A percentile compares a stretch with the other conserved stretches of the same genome.
Evolutionary conservation across 92 coral and sea anemone species (phyloP).

Genomic region (Actinostola sp.): DNA sequence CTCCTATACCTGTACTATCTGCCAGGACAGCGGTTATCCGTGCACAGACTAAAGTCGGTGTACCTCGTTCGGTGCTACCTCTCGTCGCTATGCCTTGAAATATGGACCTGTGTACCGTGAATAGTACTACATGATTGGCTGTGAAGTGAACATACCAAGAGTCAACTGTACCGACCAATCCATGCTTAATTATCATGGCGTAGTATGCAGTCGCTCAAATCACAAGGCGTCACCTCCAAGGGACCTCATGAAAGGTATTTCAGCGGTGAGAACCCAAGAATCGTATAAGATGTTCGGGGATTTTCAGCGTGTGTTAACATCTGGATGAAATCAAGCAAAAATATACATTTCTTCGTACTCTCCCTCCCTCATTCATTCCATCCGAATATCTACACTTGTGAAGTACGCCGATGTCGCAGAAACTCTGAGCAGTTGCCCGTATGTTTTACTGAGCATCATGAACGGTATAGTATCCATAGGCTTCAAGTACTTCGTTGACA

Average conservation of each 20-base stretch:
- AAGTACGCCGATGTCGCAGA: background rate
- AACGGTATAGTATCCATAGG: too few relatives aligned
- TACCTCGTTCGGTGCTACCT: background rate
- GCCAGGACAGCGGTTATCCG: background rate
- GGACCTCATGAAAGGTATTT: background rate
- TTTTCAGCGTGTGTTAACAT: too few relatives aligned
- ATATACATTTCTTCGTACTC: background rate
- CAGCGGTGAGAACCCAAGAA: background rate
- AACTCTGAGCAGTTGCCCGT: constrained; percentile 11
- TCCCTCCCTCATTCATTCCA: background rate
- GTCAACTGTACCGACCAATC: constrained; percentile 20
- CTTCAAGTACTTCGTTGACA: too few relatives aligned
- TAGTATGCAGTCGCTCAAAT: too few relatives aligned
- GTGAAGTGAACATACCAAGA: constrained; percentile 13
- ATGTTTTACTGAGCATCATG: too few relatives aligned
- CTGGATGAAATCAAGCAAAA: background rate
- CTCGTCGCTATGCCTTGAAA: background rate
- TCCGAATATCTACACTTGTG: constrained; percentile 3
- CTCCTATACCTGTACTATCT: too few relatives aligned
- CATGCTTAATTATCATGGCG: constrained; percentile 7
- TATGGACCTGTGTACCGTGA: constrained; percentile 19
- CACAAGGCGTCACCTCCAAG: background rate
- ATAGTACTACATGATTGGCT: constrained; percentile 5
- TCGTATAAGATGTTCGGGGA: background rate
- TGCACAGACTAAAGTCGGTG: background rate